A percentile compares a stretch with the other conserved stretches of the same genome.
Conservation (phyloP, 92 coral and sea anemone species). For the Porites rus region DNA sequence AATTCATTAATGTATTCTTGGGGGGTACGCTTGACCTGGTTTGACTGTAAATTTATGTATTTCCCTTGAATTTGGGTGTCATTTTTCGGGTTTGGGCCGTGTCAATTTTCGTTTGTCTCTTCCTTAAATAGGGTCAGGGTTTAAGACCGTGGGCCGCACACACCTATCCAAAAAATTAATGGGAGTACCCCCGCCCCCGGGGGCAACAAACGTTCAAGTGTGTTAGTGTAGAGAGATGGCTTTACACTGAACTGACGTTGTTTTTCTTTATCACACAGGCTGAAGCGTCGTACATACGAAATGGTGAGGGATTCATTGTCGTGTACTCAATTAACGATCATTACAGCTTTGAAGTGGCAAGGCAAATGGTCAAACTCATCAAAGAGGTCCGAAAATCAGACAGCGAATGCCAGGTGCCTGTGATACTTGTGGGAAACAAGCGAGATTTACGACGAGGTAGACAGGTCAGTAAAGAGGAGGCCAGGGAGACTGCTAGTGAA, state of each 20-base stretch:
- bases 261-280: constrained; percentile 54
- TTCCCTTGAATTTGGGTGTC: too few species aligned
- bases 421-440: constrained; percentile 94
- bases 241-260: background rate
- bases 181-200: too few species aligned
- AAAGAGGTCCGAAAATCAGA: constrained; percentile 86
- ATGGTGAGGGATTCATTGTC: constrained; percentile 91
- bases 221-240: too few species aligned
- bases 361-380: constrained; percentile 87
- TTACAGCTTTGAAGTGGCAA: constrained; percentile 96
- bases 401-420: constrained; percentile 87
- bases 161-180: too few species aligned
- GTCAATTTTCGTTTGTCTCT: too few species aligned
- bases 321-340: constrained; percentile 98
- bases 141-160: too few species aligned
- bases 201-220: too few species aligned
- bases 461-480: constrained; percentile 87
- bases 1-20: too few species aligned
- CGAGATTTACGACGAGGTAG: constrained; percentile 94
- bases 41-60: too few species aligned
- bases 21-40: too few species aligned
- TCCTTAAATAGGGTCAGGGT: too few species aligned
- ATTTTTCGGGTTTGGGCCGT: too few species aligned
- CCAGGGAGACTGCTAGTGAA: constrained; percentile 86
- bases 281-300: constrained; percentile 83